Conservation (phyloP, 2,888 invertebrate genomes). For the Drosophila ochracea region DNA sequence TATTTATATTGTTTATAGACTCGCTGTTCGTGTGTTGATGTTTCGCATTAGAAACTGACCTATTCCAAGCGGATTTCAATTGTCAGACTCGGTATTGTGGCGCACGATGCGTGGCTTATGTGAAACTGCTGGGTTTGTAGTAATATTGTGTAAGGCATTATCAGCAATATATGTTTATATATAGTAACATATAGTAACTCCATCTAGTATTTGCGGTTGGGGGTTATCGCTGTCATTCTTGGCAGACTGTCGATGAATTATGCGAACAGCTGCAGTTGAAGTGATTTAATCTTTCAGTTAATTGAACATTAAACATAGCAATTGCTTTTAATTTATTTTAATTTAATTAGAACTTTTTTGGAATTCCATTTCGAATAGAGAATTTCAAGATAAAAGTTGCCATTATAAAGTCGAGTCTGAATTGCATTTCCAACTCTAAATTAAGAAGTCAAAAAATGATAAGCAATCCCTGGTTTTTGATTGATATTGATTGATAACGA, state of each 20-base stretch:
- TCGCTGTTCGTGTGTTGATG: constrained; percentile 8
- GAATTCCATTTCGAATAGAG: background rate
- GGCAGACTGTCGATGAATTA: constrained; percentile 6
- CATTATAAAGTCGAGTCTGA: background rate
- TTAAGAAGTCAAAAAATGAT: background rate
- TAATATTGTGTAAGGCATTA: constrained; percentile 28
- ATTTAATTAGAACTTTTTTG: background rate
- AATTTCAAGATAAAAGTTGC: background rate
- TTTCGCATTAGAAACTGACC: constrained; percentile 62
- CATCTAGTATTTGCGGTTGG: background rate
- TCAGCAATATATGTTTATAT: constrained; percentile 3
- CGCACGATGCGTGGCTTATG: constrained; percentile 18
- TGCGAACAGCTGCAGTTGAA: background rate
- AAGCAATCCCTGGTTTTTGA: background rate
- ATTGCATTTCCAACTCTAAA: background rate
- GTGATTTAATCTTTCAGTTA: constrained; percentile 8
- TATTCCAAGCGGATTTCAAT: constrained; percentile 69
- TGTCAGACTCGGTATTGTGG: constrained; percentile 37
- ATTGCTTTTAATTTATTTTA: background rate
- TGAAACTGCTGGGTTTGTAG: constrained; percentile 22
- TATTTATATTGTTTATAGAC: constrained; percentile 48
- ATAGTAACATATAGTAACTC: background rate
- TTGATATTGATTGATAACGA: background rate
- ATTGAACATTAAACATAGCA: background rate
- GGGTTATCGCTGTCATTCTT: constrained; percentile 39